Evolutionary conservation across 2,113 vertebrate species (phyloP), one percentile per base, ranked within the genome.

Genomic region (Anthoscopus minutus): DNA sequence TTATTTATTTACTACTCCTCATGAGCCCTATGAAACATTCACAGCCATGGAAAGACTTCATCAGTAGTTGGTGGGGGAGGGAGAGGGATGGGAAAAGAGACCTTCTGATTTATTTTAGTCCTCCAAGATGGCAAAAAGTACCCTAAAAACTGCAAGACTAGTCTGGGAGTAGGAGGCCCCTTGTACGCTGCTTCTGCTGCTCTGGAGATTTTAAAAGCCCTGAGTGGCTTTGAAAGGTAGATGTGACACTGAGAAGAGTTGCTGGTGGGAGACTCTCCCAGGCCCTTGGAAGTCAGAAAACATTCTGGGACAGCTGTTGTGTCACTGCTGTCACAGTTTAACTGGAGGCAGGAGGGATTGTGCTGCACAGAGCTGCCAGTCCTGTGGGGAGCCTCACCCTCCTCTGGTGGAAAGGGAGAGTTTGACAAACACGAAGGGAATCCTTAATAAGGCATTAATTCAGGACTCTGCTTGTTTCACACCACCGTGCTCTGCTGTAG

Each of bases 361-460:
- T 9, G 72, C 71, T 40, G 72, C 17, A 7, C 53, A 31, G 91
- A 50, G 71, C 66, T 60, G 77, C 62, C 0, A 0, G 13, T 78
- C 2, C 0, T 22, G 19, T 0, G 0, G 44, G 28, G 47, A 89
- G 27, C 48, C 85, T 86, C 47, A 13, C 24, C 35, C 53, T 56
- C 31, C 33, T 17, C 60, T 4, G 3, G 13, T 10, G 48, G 45
- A 13, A 11, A 31, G 37, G 54, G 31, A 57, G 21, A 56, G 22
- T 37, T 23, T 60, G 70, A 48, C 40, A 89, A 47, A 78, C 13
- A 53, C 24, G 77, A 17, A 77, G 54, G n/a, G 42, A 77, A 78
- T 56, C 2, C 2, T 60, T 33, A 28, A 11, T 18, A 6, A 35
- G 20, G 13, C 15, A 5, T 51, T 28, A 20, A 30, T 60, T 51